Evolutionary conservation across 2,888 invertebrate genomes (phyloP).

Genomic region (Iselma pallidipennis): DNA sequence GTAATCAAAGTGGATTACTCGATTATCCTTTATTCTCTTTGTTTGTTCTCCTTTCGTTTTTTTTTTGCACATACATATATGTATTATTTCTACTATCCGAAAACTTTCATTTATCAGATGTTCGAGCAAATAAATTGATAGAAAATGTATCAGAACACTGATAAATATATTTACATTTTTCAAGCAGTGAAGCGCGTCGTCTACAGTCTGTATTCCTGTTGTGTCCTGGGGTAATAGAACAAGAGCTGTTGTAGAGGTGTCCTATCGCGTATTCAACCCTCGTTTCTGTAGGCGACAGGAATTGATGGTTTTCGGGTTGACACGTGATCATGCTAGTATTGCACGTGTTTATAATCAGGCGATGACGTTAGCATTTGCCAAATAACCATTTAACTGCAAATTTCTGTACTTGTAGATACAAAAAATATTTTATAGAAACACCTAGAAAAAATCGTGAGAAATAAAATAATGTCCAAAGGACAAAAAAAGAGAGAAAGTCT

Average conservation of each 20-base stretch:
- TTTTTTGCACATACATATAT: neutral
- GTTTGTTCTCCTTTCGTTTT: no score
- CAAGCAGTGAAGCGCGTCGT: constrained; percentile 17
- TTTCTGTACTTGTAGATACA: neutral
- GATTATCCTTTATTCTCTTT: no score
- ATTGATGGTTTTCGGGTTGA: constrained; percentile 29
- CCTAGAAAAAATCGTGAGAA: neutral
- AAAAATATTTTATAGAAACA: no score
- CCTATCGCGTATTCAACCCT: constrained; percentile 24
- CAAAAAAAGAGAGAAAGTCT: neutral
- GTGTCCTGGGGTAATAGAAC: constrained; percentile 12
- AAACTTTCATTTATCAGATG: constrained; percentile 13
- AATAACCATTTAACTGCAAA: constrained; percentile 1
- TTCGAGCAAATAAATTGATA: constrained; percentile 29
- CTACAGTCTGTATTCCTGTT: constrained; percentile 19
- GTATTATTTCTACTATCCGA: neutral
- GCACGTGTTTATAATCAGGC: constrained; percentile 24
- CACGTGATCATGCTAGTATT: constrained; percentile 24
- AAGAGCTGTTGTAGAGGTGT: constrained; percentile 18
- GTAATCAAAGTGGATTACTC: no score
- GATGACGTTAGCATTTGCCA: constrained; percentile 23
- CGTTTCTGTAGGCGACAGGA: constrained; percentile 26
- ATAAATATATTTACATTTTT: constrained; percentile 36
- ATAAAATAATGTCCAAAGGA: neutral
- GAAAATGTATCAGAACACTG: constrained; percentile 29